phyloP scores from a whole-genome alignment of 2,113 vertebrate species.

The Amblyornis subalaris region DNA sequence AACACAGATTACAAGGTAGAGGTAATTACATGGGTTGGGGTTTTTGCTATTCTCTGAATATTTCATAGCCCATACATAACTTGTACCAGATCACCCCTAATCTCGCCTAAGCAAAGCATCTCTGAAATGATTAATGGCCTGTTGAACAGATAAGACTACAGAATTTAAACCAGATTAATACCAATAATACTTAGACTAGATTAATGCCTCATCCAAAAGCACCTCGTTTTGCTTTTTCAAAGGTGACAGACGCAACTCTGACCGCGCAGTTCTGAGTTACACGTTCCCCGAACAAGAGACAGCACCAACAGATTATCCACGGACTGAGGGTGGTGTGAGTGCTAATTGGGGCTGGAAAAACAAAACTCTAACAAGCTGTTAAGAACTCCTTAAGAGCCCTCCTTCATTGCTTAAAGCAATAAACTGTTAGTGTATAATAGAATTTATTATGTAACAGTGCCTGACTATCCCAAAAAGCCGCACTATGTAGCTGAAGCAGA shows the following conservation, averaged over 20 bases:
- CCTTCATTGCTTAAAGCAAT: background rate
- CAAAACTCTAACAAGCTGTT: background rate
- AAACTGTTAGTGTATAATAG: background rate
- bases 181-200: background rate
- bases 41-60: background rate
- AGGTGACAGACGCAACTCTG: background rate
- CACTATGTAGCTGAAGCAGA: background rate
- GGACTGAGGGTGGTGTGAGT: background rate
- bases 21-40: accelerated
- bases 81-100: background rate
- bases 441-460: background rate
- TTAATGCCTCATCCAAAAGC: background rate
- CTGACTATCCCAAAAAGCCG: background rate
- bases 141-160: background rate
- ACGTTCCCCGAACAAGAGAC: background rate
- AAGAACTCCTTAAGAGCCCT: background rate
- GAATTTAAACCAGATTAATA: background rate
- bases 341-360: background rate
- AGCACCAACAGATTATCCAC: background rate
- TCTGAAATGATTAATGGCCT: background rate
- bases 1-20: background rate
- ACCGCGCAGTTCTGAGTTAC: background rate
- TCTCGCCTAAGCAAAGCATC: background rate
- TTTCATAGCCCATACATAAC: background rate
- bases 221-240: background rate